Base-by-base conservation (phyloP, 2,113 vertebrate species). In the Pleuronectes platessa region DNA sequence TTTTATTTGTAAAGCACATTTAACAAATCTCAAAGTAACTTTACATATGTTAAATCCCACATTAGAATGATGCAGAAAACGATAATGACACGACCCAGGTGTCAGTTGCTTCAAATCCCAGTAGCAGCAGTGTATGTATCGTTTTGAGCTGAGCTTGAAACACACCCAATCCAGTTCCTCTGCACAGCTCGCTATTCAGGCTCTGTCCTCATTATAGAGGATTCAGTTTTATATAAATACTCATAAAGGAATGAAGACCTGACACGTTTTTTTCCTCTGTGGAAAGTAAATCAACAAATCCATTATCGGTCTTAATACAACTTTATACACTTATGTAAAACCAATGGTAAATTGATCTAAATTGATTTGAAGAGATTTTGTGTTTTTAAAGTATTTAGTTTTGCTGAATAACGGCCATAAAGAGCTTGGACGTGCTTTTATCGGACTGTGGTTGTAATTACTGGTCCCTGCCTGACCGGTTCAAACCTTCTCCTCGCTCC, bases 141-240 rank as follows among this genome's bases (percentile, higher is more conserved):
- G 24, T 68, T 59, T 35, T 27, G 49, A 73, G 20, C 18, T 55
- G 2, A 61, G 56, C 5, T 10, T 31, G 3, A 27, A 21, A 2
- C 47, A 64, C 21, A 40, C 24, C 49, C 53, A 54, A 7, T 17
- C 26, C 55, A 13, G 12, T 10, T 18, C 35, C 12, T 64, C 42
- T n/a, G 20, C 58, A 58, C 23, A 40, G 47, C 54, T 7, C 45
- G 82, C 13, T 51, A 2, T 45, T 61, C 68, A 68, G 27, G 47
- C 27, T 76, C 61, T 7, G 14, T 18, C 7, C 10, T 54, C 4
- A 18, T 24, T 13, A 12, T 8, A 15, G 26, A 26, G 21, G 2
- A 58, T 58, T 40, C 2, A 26, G 45, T 15, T 17, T 24, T 18
- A 20, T 3, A 24, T 35, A 35, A 45, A 60, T 24, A 12, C 9